A percentile compares a stretch with the other conserved stretches of the same genome.
Evolutionary conservation across 2,113 vertebrate species (phyloP).

Genomic region (Rhodinocichla rosea): DNA sequence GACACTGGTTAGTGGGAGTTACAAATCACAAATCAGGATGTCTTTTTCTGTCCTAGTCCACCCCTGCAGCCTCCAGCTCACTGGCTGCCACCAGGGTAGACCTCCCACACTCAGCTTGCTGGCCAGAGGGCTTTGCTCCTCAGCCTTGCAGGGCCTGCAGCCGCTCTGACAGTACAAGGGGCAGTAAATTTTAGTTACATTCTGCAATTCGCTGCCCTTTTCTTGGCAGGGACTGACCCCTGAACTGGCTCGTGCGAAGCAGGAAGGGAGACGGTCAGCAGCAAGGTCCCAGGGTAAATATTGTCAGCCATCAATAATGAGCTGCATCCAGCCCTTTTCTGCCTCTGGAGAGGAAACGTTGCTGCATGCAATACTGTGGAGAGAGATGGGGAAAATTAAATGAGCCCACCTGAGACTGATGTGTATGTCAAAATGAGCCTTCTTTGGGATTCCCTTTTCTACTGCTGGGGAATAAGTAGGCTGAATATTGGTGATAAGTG

Average conservation of each 20-base stretch:
- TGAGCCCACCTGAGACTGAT: background rate
- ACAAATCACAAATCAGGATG: fast-evolving
- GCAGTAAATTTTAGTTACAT: background rate
- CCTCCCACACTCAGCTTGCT: background rate
- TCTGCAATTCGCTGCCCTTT: background rate
- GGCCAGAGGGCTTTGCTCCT: background rate
- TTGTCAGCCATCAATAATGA: background rate
- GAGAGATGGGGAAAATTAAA: background rate
- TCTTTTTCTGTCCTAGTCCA: background rate
- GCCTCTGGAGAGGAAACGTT: background rate
- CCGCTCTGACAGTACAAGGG: background rate
- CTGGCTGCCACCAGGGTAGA: background rate
- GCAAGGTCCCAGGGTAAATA: background rate
- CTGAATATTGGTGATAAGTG: background rate
- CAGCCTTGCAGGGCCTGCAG: fast-evolving
- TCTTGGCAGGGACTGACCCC: background rate
- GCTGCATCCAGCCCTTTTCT: background rate
- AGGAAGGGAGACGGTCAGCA: background rate
- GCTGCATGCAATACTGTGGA: background rate
- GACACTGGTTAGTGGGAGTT: background rate
- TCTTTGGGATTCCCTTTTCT: constrained; percentile 15
- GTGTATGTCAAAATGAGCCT: background rate
- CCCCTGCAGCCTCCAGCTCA: background rate
- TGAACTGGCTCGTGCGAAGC: background rate
- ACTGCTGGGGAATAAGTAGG: background rate